Evolutionary conservation across 2,797 vertebrate species (phyloP).

Genomic region (Acanthis flammea): DNA sequence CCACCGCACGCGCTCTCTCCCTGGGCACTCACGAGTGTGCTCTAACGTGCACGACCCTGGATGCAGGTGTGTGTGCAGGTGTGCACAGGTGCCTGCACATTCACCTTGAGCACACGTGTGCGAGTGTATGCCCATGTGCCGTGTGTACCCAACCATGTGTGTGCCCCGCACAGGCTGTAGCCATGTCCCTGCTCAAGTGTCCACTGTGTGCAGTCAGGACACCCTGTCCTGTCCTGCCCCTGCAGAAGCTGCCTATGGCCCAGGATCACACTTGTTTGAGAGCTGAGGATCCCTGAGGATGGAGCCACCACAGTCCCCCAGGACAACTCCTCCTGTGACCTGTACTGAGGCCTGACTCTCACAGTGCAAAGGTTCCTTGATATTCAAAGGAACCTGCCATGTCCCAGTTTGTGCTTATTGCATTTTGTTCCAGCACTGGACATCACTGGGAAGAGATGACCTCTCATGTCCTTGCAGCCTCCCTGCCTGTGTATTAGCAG

Average conservation of each 20-base stretch:
- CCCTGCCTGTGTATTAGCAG: neutral
- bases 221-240: too few relatives aligned
- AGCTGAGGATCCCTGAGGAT: neutral
- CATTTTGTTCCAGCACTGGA: neutral
- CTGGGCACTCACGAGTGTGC: neutral
- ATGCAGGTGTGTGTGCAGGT: neutral
- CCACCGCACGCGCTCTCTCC: neutral
- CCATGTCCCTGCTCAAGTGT: neutral
- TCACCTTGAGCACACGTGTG: too few relatives aligned
- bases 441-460: neutral
- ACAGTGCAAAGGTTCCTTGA: neutral
- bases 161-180: neutral
- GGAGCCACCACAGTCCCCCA: neutral
- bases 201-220: neutral
- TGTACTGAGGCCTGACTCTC: neutral
- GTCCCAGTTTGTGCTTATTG: neutral
- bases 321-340: neutral
- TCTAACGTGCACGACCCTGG: too few relatives aligned
- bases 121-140: neutral
- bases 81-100: neutral
- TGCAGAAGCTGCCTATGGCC: neutral
- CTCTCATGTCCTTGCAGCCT: neutral
- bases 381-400: neutral
- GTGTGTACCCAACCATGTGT: fast-evolving
- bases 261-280: fast-evolving